Conservation (phyloP, 2,113 vertebrate species). For the Eclectus roratus region DNA sequence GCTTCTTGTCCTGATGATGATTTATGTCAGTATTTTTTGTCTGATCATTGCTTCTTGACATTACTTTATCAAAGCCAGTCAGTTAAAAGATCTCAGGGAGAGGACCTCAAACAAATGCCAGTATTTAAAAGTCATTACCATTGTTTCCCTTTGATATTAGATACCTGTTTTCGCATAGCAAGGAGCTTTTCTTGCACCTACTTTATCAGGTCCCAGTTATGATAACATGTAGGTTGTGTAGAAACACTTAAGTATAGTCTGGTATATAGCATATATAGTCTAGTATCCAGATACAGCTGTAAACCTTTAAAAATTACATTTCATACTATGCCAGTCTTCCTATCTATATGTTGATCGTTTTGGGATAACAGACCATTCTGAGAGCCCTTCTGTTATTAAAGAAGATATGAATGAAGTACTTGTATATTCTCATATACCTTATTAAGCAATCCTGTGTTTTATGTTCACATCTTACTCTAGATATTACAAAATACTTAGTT, state of each 20-base stretch:
- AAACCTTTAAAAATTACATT: not conserved
- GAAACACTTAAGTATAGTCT: not conserved
- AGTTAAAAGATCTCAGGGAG: not conserved
- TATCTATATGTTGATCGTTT: not conserved
- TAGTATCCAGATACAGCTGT: not conserved
- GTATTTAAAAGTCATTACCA: not conserved
- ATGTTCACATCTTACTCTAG: not conserved
- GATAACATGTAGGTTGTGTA: not conserved
- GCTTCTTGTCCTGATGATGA: not conserved
- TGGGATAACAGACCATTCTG: not conserved
- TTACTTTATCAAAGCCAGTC: not conserved
- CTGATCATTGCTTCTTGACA: not conserved
- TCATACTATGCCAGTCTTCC: not conserved
- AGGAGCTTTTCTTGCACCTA: not conserved
- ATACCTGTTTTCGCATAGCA: not conserved
- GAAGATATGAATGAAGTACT: not conserved
- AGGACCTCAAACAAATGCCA: not conserved
- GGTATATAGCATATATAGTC: not conserved
- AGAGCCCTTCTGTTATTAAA: not conserved
- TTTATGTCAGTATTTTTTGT: not conserved
- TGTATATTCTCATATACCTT: not conserved
- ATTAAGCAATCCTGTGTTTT: not conserved
- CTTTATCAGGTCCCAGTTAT: not conserved
- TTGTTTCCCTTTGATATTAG: not conserved
- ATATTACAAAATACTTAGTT: not conserved